phyloP scores from a whole-genome alignment of 2,888 invertebrate genomes.

The Oasisia sp. region DNA sequence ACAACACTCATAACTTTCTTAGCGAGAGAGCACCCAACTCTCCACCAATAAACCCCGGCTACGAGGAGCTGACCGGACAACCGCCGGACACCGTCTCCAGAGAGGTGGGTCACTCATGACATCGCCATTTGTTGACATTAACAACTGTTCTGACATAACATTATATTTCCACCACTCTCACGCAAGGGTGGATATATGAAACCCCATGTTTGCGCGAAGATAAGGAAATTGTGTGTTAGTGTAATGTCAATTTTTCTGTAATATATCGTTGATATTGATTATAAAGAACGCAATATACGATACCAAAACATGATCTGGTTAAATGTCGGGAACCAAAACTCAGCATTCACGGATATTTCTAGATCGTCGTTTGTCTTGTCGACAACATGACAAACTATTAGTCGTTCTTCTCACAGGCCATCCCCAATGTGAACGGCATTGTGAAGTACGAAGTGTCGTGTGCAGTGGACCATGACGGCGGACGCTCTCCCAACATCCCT shows the following conservation, averaged over 20 bases:
- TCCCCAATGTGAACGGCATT: constrained; percentile 20
- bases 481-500: neutral
- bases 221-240: too few species aligned
- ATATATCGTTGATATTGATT: too few species aligned
- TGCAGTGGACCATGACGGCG: constrained; percentile 13
- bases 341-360: too few species aligned
- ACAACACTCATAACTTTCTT: neutral
- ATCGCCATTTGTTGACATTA: neutral
- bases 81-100: constrained; percentile 23
- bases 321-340: too few species aligned
- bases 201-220: too few species aligned
- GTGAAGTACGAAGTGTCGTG: constrained; percentile 8
- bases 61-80: constrained; percentile 25
- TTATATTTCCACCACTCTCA: too few species aligned
- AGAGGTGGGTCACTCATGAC: neutral
- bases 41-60: neutral
- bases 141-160: neutral
- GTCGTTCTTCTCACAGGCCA: neutral
- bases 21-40: neutral
- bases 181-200: too few species aligned
- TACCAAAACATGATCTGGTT: too few species aligned
- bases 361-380: too few species aligned
- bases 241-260: too few species aligned
- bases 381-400: neutral
- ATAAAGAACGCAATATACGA: too few species aligned